Percentiles rank a stretch among this genome's conserved stretches.
Conservation (phyloP, 1,140 invertebrate species). For the Trichonephila clavipes region DNA sequence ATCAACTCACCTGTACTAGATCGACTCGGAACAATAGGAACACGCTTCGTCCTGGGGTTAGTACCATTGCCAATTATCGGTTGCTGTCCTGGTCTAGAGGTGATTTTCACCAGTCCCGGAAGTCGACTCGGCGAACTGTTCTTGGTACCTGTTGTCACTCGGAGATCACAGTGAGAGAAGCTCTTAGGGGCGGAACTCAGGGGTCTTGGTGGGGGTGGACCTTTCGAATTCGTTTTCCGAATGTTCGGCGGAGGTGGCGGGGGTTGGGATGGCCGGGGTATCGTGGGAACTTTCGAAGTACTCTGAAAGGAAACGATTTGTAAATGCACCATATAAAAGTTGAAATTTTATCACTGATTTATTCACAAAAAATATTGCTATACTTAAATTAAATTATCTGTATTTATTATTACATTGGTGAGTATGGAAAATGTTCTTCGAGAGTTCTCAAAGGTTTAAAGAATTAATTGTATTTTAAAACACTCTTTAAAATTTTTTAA, state of each 20-base stretch:
- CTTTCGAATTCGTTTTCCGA: not conserved
- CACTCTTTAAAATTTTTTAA: no score
- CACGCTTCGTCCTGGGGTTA: not conserved
- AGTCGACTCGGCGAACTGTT: not conserved
- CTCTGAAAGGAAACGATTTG: not conserved
- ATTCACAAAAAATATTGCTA: not conserved
- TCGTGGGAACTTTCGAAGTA: slow-evolving; percentile 24
- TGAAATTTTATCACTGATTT: not conserved
- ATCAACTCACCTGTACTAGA: slow-evolving; percentile 6
- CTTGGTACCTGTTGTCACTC: slow-evolving; percentile 8
- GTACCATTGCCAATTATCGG: not conserved
- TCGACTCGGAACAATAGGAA: not conserved
- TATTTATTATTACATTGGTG: no score
- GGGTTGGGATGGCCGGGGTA: slow-evolving; percentile 56
- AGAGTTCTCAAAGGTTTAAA: no score
- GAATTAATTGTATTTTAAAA: no score
- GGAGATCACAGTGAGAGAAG: slow-evolving; percentile 58
- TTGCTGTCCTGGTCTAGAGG: slow-evolving; percentile 11
- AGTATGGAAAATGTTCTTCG: no score
- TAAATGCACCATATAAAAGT: not conserved
- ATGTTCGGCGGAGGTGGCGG: slow-evolving; percentile 68
- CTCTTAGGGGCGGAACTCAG: slow-evolving; percentile 60
- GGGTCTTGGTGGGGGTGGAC: slow-evolving; percentile 52
- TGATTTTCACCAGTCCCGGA: slow-evolving; percentile 35
- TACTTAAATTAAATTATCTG: no score